Evolutionary conservation across 2,888 invertebrate species (phyloP).

Genomic region (Ochropleura leucogaster): DNA sequence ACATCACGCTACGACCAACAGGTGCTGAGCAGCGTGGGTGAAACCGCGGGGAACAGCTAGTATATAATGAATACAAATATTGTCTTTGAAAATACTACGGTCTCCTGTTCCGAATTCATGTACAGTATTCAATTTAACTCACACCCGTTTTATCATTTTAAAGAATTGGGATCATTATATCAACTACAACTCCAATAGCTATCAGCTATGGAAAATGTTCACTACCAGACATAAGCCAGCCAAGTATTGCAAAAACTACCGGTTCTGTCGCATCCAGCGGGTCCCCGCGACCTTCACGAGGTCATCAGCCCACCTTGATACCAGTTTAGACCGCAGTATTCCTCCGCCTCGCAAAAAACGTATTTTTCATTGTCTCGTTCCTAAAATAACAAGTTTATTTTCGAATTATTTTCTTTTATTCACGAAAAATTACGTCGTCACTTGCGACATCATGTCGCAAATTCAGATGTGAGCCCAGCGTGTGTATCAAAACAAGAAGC

Average conservation of each 20-base stretch:
- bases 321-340: slow-evolving; percentile 11
- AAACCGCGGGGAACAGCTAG: too few relatives aligned
- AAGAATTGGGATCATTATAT: neutral
- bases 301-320: slow-evolving; percentile 27
- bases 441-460: slow-evolving; percentile 25
- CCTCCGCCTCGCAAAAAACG: neutral
- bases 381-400: slow-evolving; percentile 29
- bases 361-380: slow-evolving; percentile 22
- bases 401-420: slow-evolving; percentile 13
- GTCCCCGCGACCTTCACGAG: slow-evolving; percentile 14
- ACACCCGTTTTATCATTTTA: neutral
- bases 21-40: too few relatives aligned
- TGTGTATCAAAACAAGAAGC: slow-evolving; percentile 53
- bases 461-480: slow-evolving; percentile 25
- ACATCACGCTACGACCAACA: too few relatives aligned
- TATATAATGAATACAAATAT: too few relatives aligned
- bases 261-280: neutral
- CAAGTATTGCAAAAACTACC: neutral
- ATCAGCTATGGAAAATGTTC: neutral
- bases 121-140: too few relatives aligned
- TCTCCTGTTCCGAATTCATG: too few relatives aligned
- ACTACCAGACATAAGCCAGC: neutral
- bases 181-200: too few relatives aligned
- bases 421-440: slow-evolving; percentile 38
- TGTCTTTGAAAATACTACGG: too few relatives aligned